Evolutionary conservation across 2,888 invertebrate species (phyloP).

Genomic region (Noctua janthe): DNA sequence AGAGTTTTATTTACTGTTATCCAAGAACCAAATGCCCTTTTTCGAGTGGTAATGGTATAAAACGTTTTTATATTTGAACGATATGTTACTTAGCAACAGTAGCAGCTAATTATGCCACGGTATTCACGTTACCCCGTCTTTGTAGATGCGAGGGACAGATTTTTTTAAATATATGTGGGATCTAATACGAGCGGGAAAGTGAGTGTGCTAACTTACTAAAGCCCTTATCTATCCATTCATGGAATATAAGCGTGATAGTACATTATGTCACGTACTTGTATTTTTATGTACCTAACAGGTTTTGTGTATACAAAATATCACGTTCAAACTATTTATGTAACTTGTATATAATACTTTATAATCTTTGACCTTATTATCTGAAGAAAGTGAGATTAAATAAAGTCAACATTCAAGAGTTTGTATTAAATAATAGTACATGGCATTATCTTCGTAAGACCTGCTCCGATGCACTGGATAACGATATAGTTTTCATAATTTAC

Average conservation of each 20-base stretch:
- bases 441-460: constrained; percentile 21
- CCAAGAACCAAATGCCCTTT: too few species aligned
- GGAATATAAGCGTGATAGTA: not conserved
- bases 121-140: too few species aligned
- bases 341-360: not conserved
- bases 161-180: not conserved
- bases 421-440: not conserved
- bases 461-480: constrained; percentile 17
- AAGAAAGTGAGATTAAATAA: constrained; percentile 11
- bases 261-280: not conserved
- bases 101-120: too few species aligned
- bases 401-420: constrained; percentile 17
- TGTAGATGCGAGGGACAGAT: too few species aligned
- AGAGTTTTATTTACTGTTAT: too few species aligned
- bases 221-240: not conserved
- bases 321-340: not conserved
- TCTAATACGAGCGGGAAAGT: not conserved
- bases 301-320: not conserved
- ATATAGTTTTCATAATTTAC: not conserved
- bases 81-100: too few species aligned
- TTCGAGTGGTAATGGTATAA: too few species aligned
- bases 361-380: constrained; percentile 43
- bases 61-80: too few species aligned
- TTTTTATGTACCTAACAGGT: not conserved
- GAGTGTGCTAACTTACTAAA: not conserved